These are phyloP conservation scores for Istiophorus platypterus DNA, from an alignment of 2,113 vertebrate genomes.

Conservation along the genomic window DNA sequence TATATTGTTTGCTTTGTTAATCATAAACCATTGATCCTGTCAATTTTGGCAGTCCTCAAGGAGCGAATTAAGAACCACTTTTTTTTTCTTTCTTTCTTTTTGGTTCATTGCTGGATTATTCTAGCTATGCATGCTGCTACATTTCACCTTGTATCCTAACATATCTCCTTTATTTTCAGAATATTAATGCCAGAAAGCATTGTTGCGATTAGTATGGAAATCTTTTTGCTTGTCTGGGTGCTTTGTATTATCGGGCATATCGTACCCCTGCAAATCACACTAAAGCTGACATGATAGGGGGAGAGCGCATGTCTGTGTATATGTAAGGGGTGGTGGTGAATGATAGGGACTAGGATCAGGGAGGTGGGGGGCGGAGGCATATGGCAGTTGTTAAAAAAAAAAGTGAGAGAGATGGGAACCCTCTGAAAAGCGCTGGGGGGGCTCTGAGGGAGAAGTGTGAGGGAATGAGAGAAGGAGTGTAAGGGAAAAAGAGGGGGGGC, in stretches of 20 bases:
- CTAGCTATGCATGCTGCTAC: constrained; percentile 54
- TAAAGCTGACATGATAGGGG: constrained; percentile 59
- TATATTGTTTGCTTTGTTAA: constrained; percentile 42
- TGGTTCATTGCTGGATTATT: constrained; percentile 58
- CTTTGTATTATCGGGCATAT: constrained; percentile 60
- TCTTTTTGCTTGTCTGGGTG: constrained; percentile 66
- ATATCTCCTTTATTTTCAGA: constrained; percentile 66
- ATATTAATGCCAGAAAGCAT: constrained; percentile 78
- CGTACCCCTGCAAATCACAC: constrained; percentile 65
- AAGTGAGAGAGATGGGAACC: constrained; percentile 75
- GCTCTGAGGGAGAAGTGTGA: constrained; percentile 65
- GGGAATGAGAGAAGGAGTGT: constrained; percentile 47
- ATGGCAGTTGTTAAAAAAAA: constrained; percentile 81
- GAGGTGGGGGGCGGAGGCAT: constrained; percentile 68
- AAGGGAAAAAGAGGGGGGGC: constrained; percentile 12
- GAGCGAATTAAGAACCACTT: constrained; percentile 61
- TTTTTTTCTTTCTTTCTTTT: constrained; percentile 32
- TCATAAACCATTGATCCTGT: constrained; percentile 48
- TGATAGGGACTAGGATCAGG: constrained; percentile 60
- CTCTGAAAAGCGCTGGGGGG: constrained; percentile 75
- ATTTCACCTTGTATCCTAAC: constrained; percentile 54
- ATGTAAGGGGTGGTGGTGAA: constrained; percentile 16
- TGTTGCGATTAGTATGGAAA: constrained; percentile 69
- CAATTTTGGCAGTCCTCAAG: constrained; percentile 63
- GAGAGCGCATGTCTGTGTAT: constrained; percentile 42